Base-by-base conservation (phyloP, 2,113 vertebrate species). In the Heterochromis multidens region DNA sequence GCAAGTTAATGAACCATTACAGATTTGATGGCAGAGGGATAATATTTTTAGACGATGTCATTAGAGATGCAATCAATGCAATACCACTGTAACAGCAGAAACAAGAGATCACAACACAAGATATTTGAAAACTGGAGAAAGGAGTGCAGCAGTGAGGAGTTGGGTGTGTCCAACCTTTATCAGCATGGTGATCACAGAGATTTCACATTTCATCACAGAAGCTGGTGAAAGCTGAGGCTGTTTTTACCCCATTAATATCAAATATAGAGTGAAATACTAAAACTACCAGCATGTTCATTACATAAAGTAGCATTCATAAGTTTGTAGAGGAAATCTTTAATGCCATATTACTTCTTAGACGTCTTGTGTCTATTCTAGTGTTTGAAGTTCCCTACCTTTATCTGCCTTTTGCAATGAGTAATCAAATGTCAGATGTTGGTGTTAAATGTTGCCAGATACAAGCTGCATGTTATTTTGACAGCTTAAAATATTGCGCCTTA, bases 331-430 rank as follows among this genome's bases (percentile, higher is more conserved):
- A 74, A 74, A 52, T 31, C 67, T 74, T 31, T 52, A 52, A 19
- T 13, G 43, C 52, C 43, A 0, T 9, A 7, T 74, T 0, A 72
- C 67, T 49, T 0, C 17, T 74, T 46, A 21, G 25, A 74, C 2
- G 43, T 21, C 43, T 27, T 11, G 25, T 21, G 67, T 21, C 12
- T 13, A 29, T 16, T 7, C 29, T 2, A 31, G 17, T 14, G 14
- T 27, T 43, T 67, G 13, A 43, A 43, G 35, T 4, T 46, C 43
- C 13, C 49, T 19, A 17, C 49, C 17, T 3, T n/a, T 2, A 25
- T 5, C 62, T 1, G 0, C 29, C 10, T 4, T 74, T 2, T 3
- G 25, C 65, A 9, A 40, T 11, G 37, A 70, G n/a, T 0, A 52
- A 52, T 31, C 16, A 31, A 17, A 0, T 52, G 17, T 52, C 46